These are phyloP conservation scores for Melipona beecheii DNA, from an alignment of 2,888 invertebrate species.

Conservation along the genomic window DNA sequence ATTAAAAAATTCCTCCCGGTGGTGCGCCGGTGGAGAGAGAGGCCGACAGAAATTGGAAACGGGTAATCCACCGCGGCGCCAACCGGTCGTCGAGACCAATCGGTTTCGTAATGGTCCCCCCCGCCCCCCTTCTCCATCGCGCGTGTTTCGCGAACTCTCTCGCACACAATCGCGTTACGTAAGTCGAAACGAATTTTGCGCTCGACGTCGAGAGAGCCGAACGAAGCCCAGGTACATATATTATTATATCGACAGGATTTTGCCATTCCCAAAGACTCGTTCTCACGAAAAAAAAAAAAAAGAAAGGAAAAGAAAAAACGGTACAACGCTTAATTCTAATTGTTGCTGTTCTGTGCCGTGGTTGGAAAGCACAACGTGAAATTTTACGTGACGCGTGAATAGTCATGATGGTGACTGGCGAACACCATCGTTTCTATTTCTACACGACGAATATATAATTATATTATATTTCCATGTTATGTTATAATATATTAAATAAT, in stretches of 20 bases:
- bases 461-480: too few relatives aligned
- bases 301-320: too few relatives aligned
- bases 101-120: conserved; percentile 43
- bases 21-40: not conserved
- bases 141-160: conserved; percentile 34
- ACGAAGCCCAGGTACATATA: not conserved
- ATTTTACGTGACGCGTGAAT: too few relatives aligned
- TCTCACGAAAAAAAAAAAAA: too few relatives aligned
- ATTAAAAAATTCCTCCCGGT: conserved; percentile 52
- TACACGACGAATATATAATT: too few relatives aligned
- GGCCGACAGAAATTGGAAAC: conserved; percentile 22
- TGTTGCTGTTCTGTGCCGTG: too few relatives aligned
- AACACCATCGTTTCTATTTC: not conserved
- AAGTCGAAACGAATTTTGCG: conserved; percentile 42
- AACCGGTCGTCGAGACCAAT: conserved; percentile 35
- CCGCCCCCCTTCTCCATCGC: not conserved
- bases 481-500: too few relatives aligned
- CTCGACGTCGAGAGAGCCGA: not conserved
- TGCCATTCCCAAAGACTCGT: too few relatives aligned
- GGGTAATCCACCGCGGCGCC: conserved; percentile 46
- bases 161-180: conserved; percentile 34
- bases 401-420: too few relatives aligned
- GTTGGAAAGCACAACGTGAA: too few relatives aligned
- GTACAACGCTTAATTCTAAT: too few relatives aligned
- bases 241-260: too few relatives aligned